Base-by-base conservation (phyloP, 2,888 invertebrate species). In the Carpatolechia fugitivella region DNA sequence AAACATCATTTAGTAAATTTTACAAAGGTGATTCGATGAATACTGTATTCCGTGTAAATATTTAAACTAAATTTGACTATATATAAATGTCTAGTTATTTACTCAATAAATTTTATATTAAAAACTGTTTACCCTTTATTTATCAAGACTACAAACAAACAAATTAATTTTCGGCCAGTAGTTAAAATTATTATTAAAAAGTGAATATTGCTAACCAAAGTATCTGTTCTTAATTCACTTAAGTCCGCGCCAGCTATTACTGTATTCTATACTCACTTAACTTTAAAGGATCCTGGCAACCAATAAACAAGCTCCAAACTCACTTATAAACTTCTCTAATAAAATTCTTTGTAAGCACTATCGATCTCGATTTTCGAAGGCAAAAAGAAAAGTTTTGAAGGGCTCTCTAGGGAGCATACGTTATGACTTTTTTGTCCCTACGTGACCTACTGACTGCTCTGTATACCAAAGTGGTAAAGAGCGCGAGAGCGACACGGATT, bases 321-420 rank as follows among this genome's bases (percentile, higher is more conserved):
- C 38, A 33, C 48, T 33, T 49, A 31, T 46, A 54, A 54, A 54
- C 49, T 54, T 54, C 14, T 29, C 18, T 54, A 41, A 54, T 54
- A 54, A 54, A 47, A 54, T 54, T 49, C 16, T 18, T 30, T 35
- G 24, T 38, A 36, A 40, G 18, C 16, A 41, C 20, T 14, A 14
- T 36, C 14, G 6, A 46, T 20, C 40, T 30, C 49, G 33, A 53
- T 46, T 44, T 53, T 53, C 44, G 40, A 50, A 49, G 40, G 52
- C 47, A 50, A 53, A 41, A 8, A 46, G 31, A 16, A 50, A 50
- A 52, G 49, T 24, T 46, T 53, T 47, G 16, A 38, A 52, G 52
- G 52, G 48, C 31, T 31, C n/a, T n/a, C n/a, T n/a, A n/a, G n/a
- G n/a, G n/a, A n/a, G 20, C 11, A 18, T 4, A 40, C 29, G 6